These are phyloP conservation scores for Charadrius vociferus DNA, from an alignment of 2,113 vertebrate genomes.

Conservation along the genomic window DNA sequence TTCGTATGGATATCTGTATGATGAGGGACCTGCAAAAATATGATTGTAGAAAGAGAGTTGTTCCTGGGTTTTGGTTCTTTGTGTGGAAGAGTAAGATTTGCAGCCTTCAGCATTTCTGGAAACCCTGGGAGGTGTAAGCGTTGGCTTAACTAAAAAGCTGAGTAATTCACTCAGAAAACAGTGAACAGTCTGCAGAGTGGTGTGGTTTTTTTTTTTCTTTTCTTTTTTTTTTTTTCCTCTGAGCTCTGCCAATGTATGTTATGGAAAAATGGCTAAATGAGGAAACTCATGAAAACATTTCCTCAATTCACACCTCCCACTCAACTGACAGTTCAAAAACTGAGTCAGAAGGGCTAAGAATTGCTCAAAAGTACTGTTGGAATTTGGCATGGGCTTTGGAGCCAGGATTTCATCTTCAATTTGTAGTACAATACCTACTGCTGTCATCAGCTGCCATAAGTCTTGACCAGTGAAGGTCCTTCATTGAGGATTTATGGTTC, in stretches of 20 bases:
- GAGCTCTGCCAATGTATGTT: constrained; percentile 56
- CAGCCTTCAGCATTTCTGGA: constrained; percentile 54
- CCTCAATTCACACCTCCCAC: constrained; percentile 64
- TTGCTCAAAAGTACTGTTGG: constrained; percentile 57
- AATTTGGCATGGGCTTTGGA: constrained; percentile 40
- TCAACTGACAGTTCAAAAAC: constrained; percentile 66
- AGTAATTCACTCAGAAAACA: constrained; percentile 60
- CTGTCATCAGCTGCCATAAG: not conserved
- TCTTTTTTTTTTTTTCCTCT: not conserved
- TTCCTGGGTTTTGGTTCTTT: not conserved
- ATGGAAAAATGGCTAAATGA: constrained; percentile 64
- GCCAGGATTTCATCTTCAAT: not conserved
- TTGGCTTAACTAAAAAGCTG: constrained; percentile 54
- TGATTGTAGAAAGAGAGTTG: not conserved
- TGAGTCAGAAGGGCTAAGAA: constrained; percentile 64
- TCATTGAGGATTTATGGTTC: not conserved
- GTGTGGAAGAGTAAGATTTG: constrained; percentile 6
- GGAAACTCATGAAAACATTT: constrained; percentile 66
- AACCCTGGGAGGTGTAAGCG: constrained; percentile 5
- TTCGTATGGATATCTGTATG: not conserved
- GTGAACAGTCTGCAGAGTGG: constrained; percentile 29
- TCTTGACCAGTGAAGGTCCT: not conserved
- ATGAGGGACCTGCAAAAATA: not conserved
- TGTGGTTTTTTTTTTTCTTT: too few species aligned
- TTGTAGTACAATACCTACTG: not conserved